Evolutionary conservation across 2,113 vertebrate species (phyloP), one percentile per base, ranked within the genome.

Genomic region (Psittacula cyanocephala): DNA sequence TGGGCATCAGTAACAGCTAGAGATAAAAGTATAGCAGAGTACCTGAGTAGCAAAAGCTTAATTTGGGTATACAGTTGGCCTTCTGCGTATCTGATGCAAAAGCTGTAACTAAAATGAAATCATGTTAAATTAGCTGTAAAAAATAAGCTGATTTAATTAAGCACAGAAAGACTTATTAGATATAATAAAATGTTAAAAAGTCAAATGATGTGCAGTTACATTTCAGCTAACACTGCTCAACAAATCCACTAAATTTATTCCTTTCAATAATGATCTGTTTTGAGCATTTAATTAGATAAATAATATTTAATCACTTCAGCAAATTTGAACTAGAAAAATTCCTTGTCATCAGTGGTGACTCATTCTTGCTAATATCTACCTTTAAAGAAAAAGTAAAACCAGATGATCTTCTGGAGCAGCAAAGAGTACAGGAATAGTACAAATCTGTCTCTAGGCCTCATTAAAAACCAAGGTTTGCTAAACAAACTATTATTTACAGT

Each of bases 111-210:
- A 97, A 98, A 98, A 98, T 96, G 97, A 97, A 98, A 98, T 98
- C 96, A 98, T 82, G 96, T 98, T 98, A 98, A 98, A 98, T 98
- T 98, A 98, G 96, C 97, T 98, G 98, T 98, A 97, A 98, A 98
- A 98, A 98, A 98, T 98, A 98, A 98, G 98, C 97, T 98, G 98
- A 98, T 98, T 98, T 98, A 98, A 98, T 98, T 98, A 98, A 98
- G 95, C 98, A 97, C 97, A 98, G 98, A 97, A 98, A 98, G 98
- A 98, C 98, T 97, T 98, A 98, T 98, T 98, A 98, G 97, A 98
- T 98, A 97, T 97, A 98, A 98, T 98, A 98, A 98, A 98, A 98
- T 98, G 98, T 98, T 98, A 98, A 98, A 98, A 98, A 98, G 98
- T 98, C 98, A 98, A 98, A 98, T 98, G 98, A 98, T 98, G 97